phyloP scores from a whole-genome alignment of 2,797 vertebrate genomes.

The Tokudaia muenninki region DNA sequence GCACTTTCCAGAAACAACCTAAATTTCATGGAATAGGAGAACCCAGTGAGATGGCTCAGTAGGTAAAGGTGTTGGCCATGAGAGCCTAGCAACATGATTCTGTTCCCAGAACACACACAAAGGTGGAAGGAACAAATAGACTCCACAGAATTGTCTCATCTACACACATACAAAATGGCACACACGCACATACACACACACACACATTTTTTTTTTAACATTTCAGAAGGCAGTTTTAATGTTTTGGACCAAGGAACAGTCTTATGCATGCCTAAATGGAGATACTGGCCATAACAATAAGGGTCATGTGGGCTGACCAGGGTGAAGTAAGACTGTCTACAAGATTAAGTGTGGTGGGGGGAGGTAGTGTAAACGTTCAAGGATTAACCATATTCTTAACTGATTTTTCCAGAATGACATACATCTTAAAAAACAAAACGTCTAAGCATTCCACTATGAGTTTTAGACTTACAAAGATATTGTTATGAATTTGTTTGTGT shows the following conservation, averaged over 20 bases:
- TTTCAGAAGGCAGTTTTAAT: not conserved
- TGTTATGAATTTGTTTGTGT: constrained; percentile 15
- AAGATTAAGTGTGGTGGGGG: not conserved
- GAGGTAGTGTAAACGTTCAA: constrained; percentile 9
- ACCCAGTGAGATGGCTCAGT: not conserved
- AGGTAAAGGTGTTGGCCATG: not conserved
- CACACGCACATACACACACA: not conserved
- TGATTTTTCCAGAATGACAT: constrained; percentile 46
- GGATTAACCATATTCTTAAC: constrained; percentile 21
- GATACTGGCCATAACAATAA: not conserved
- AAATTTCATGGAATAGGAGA: not conserved
- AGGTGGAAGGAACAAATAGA: not conserved
- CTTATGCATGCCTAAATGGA: not conserved
- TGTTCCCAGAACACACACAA: not conserved
- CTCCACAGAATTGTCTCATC: not conserved
- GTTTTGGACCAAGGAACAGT: not conserved
- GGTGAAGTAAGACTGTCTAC: constrained; percentile 60
- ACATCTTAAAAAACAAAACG: not conserved
- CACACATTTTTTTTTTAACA: not conserved
- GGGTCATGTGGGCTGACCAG: not conserved
- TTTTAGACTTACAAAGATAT: constrained; percentile 19
- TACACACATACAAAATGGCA: not conserved
- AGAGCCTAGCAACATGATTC: not conserved
- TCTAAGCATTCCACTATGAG: not conserved
- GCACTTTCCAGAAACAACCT: not conserved